Base-by-base conservation (phyloP, 2,888 invertebrate genomes). In the Caenorhabditis sp. region DNA sequence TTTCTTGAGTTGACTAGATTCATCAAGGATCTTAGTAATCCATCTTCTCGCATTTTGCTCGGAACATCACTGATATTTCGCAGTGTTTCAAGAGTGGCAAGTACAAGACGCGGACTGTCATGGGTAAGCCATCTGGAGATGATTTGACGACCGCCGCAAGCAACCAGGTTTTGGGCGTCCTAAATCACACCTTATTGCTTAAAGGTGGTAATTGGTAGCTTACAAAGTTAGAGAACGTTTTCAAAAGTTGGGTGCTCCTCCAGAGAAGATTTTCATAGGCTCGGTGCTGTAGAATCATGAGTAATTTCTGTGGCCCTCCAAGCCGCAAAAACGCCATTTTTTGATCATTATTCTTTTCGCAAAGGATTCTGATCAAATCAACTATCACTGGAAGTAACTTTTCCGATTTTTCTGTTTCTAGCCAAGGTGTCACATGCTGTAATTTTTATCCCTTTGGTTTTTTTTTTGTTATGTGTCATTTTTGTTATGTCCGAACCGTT, bases 331-430 rank as follows among this genome's bases (percentile, higher is more conserved):
- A 88, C 1, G 64, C 74, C n/a, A 80, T 82, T 47, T 82, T 83
- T 51, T 89, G 89, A 0, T 89, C 90, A 24, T 60, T 78, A 58
- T 83, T 82, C 62, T 84, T 86, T 18, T 88, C 85, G 37, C 88
- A 87, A 13, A 90, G 58, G 18, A 88, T 72, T 13, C 84, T 70
- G 9, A 89, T 67, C 32, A 88, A 79, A 65, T 90, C 90, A 0
- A 90, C 88, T 9, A 89, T 85, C n/a, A 90, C 85, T n/a, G 87
- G 78, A 20, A 90, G 82, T 9, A 90, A 80, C 60, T 90, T 90
- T 61, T 90, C 89, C 40, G 86, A 86, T 32, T 84, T 81, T 28
- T 90, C 90, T 0, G 78, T 71, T 24, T 80, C 83, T 44, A 90
- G 74, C 82, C 88, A 86, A n/a, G 67, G 72, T 15, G 85, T 60